A percentile compares a stretch with the other conserved stretches of the same genome.
Evolutionary conservation across 2,888 invertebrate species (phyloP).

Genomic region (Mythimna albipuncta): DNA sequence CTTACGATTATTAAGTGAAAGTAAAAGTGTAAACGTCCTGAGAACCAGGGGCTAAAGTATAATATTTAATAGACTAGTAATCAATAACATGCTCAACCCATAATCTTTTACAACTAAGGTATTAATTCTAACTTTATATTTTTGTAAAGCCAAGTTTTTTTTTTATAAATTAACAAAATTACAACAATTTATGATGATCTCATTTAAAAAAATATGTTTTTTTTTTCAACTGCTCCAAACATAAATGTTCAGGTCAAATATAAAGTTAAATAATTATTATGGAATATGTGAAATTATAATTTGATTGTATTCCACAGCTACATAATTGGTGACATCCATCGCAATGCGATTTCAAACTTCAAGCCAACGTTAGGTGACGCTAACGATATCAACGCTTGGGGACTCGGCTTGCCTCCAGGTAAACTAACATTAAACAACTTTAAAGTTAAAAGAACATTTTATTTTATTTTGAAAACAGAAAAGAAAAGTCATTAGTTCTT

Average conservation of each 20-base stretch:
- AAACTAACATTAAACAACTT: conserved; percentile 2
- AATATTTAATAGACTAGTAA: background rate
- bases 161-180: too few relatives aligned
- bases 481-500: too few relatives aligned
- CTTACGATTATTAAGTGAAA: conserved; percentile 20
- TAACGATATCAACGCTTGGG: conserved; percentile 92
- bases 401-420: conserved; percentile 90
- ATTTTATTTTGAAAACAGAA: too few relatives aligned
- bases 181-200: too few relatives aligned
- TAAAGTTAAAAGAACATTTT: background rate
- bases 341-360: conserved; percentile 91
- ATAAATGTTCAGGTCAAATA: background rate
- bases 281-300: background rate
- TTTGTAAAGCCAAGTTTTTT: too few relatives aligned
- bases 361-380: conserved; percentile 89
- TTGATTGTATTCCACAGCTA: conserved; percentile 78
- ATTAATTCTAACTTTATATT: too few relatives aligned
- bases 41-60: background rate
- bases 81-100: background rate
- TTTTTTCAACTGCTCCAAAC: background rate
- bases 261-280: background rate
- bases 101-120: background rate
- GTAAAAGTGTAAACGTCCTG: background rate
- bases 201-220: too few relatives aligned
- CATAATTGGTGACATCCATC: conserved; percentile 90